Conservation (phyloP, 1,140 invertebrate species). For the Nylanderia fulva region DNA sequence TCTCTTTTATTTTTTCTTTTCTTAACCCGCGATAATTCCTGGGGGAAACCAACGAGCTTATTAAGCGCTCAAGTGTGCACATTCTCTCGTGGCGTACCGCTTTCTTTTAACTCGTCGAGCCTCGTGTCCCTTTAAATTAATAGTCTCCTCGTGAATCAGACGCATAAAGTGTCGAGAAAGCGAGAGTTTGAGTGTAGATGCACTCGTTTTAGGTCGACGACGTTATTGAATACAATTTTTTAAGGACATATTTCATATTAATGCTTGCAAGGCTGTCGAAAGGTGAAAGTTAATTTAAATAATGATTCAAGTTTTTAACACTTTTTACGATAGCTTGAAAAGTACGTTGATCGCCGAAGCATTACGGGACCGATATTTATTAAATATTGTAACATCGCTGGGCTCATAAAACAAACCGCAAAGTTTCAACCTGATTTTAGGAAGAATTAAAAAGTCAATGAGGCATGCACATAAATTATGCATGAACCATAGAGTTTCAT, state of each 20-base stretch:
- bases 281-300: not conserved
- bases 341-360: not conserved
- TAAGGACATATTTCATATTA: not conserved
- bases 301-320: not conserved
- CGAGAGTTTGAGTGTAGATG: not conserved
- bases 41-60: slow-evolving; percentile 61
- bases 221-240: not conserved
- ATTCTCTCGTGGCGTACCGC: slow-evolving; percentile 61
- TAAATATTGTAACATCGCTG: slow-evolving; percentile 12
- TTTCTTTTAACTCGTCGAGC: slow-evolving; percentile 40
- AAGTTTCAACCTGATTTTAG: slow-evolving; percentile 47
- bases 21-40: slow-evolving; percentile 5
- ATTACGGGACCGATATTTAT: slow-evolving; percentile 24
- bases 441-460: slow-evolving; percentile 56
- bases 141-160: slow-evolving; percentile 68
- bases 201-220: not conserved
- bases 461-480: slow-evolving; percentile 57
- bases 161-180: slow-evolving; percentile 8
- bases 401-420: slow-evolving; percentile 16
- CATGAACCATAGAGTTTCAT: slow-evolving; percentile 52
- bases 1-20: not conserved
- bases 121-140: slow-evolving; percentile 67
- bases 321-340: not conserved
- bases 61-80: slow-evolving; percentile 70
- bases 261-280: not conserved